Evolutionary conservation across 2,113 vertebrate species (phyloP).

Genomic region (Pelecanus crispus): DNA sequence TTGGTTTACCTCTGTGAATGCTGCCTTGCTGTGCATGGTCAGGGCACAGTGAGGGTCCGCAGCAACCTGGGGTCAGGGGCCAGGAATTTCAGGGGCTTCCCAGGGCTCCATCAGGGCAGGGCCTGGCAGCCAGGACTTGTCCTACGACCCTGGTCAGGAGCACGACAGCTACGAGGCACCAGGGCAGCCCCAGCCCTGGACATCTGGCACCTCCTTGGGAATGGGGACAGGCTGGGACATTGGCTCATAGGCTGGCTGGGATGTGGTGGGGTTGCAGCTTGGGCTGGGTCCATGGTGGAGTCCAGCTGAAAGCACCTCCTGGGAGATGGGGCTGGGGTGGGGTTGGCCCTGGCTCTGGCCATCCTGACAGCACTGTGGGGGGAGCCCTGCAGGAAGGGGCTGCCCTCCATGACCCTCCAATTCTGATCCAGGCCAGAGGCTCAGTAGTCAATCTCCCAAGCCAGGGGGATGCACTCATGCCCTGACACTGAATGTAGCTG

Average conservation of each 20-base stretch:
- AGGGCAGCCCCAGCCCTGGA: background rate
- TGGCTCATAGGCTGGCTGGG: background rate
- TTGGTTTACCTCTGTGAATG: background rate
- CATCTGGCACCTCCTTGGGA: background rate
- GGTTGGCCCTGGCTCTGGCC: fast-evolving
- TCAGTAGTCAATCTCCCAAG: background rate
- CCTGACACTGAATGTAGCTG: no score
- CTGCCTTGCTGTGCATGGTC: background rate
- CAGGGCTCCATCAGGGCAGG: background rate
- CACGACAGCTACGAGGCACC: fast-evolving
- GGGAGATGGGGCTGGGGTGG: no score
- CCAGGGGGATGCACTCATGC: background rate
- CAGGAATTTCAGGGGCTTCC: background rate
- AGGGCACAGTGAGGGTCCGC: fast-evolving
- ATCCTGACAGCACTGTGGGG: fast-evolving
- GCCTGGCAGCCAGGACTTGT: background rate
- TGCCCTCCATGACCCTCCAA: no score
- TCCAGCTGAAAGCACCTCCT: background rate
- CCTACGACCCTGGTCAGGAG: no score
- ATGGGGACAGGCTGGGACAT: no score
- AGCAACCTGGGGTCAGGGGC: fast-evolving
- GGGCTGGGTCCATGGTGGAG: background rate
- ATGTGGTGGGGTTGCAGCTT: background rate
- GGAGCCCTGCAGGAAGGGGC: background rate
- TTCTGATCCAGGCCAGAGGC: no score